A percentile compares a stretch with the other conserved stretches of the same genome.
These are phyloP conservation scores for Nannoperca australis DNA, from an alignment of 2,797 vertebrate genomes.

Conservation along the genomic window DNA sequence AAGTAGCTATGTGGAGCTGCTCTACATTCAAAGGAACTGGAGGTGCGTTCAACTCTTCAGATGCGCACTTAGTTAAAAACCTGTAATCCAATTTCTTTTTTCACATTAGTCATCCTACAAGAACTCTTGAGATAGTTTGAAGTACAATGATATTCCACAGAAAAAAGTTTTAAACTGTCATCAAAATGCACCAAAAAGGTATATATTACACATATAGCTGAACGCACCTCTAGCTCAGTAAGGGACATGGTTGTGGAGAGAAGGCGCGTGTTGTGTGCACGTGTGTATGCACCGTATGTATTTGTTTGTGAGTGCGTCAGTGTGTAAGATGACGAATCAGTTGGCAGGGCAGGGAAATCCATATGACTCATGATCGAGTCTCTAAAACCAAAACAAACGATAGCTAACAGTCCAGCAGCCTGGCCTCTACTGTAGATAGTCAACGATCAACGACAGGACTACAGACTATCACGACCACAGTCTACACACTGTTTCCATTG, in stretches of 20 bases:
- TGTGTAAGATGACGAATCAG: constrained; percentile 57
- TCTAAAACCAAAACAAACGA: constrained; percentile 78
- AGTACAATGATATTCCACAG: constrained; percentile 46
- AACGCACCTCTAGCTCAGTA: constrained; percentile 85
- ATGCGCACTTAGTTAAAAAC: constrained; percentile 47
- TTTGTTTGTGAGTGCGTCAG: constrained; percentile 44
- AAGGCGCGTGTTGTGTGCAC: constrained; percentile 74
- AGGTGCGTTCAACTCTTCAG: constrained; percentile 77
- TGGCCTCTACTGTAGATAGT: constrained; percentile 77
- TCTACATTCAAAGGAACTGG: constrained; percentile 86
- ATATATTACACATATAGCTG: constrained; percentile 61
- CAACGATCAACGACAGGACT: constrained; percentile 77
- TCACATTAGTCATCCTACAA: constrained; percentile 55
- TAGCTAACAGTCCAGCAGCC: constrained; percentile 77
- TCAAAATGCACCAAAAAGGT: constrained; percentile 65
- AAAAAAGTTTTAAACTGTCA: constrained; percentile 54
- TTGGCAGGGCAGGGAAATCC: constrained; percentile 80
- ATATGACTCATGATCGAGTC: constrained; percentile 63
- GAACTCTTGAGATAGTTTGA: constrained; percentile 38
- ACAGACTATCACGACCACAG: constrained; percentile 79
- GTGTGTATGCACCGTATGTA: constrained; percentile 40
- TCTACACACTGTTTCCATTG: constrained; percentile 74
- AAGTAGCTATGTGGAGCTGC: constrained; percentile 83
- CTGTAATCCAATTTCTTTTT: constrained; percentile 48
- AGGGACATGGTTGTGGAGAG: constrained; percentile 78